Conservation (phyloP, 1,140 invertebrate genomes). For the Zophobas morio region DNA sequence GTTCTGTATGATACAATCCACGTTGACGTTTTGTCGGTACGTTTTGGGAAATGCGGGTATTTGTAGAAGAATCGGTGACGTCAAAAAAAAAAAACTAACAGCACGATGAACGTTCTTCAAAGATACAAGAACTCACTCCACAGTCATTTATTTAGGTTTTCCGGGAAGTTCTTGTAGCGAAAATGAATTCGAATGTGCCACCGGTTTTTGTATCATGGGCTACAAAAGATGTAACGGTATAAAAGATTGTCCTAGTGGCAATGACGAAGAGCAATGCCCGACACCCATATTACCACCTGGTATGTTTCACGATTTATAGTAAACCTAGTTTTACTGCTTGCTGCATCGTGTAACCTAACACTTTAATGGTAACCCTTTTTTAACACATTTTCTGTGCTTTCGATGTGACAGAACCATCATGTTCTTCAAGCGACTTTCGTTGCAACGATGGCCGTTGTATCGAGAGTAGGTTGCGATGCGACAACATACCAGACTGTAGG, state of each 20-base stretch:
- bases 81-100: conserved; percentile 43
- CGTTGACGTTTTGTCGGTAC: conserved; percentile 13
- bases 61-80: conserved; percentile 13
- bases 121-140: conserved; percentile 5
- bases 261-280: conserved; percentile 78
- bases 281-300: conserved; percentile 32
- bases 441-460: conserved; percentile 77
- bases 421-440: conserved; percentile 57
- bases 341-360: conserved; percentile 20
- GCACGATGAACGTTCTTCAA: conserved; percentile 43
- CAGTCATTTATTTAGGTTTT: conserved; percentile 42
- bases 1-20: too few species aligned
- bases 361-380: conserved; percentile 16
- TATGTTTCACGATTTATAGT: conserved; percentile 6
- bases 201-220: conserved; percentile 76
- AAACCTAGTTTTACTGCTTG: neutral
- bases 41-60: conserved; percentile 1
- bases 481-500: conserved; percentile 74
- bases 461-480: conserved; percentile 72
- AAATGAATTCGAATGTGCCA: conserved; percentile 75
- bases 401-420: conserved; percentile 57
- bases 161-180: conserved; percentile 66
- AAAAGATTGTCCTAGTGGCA: conserved; percentile 77
- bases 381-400: conserved; percentile 51
- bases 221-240: conserved; percentile 77